Conservation (phyloP, 2,888 invertebrate genomes). For the Chrysomela aeneicollis region DNA sequence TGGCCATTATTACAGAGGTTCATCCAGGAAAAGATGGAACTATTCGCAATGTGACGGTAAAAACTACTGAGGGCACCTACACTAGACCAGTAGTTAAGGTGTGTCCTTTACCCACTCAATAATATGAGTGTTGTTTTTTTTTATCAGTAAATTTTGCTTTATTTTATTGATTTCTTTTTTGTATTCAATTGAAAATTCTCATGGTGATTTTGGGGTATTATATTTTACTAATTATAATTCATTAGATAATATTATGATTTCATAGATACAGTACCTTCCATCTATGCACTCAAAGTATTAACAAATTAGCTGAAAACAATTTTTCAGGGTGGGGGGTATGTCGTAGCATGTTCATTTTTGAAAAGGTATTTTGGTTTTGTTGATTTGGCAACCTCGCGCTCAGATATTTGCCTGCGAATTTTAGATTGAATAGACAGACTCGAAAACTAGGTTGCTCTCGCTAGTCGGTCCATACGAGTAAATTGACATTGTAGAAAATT, state of each 20-base stretch:
- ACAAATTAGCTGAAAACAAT: neutral
- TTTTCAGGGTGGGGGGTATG: constrained; percentile 1
- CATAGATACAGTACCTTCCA: neutral
- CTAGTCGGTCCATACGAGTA: too few species aligned
- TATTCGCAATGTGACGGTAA: constrained; percentile 12
- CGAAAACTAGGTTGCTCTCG: too few species aligned
- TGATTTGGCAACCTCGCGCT: too few species aligned
- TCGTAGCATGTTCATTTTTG: too few species aligned
- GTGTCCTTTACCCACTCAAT: constrained; percentile 16
- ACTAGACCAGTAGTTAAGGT: constrained; percentile 12
- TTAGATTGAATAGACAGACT: too few species aligned
- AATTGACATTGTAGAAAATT: too few species aligned
- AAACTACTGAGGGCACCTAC: constrained; percentile 4
- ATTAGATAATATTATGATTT: too few species aligned
- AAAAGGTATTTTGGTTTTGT: too few species aligned
- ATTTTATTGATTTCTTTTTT: too few species aligned
- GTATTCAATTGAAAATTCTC: too few species aligned
- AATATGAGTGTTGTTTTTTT: neutral
- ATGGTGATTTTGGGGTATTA: neutral
- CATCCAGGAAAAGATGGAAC: constrained; percentile 27
- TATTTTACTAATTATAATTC: neutral
- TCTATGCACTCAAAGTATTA: neutral
- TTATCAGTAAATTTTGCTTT: too few species aligned
- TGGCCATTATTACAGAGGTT: neutral
- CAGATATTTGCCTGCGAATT: too few species aligned